Conservation (phyloP, 1,140 invertebrate genomes). For the Drosophila albomicans region DNA sequence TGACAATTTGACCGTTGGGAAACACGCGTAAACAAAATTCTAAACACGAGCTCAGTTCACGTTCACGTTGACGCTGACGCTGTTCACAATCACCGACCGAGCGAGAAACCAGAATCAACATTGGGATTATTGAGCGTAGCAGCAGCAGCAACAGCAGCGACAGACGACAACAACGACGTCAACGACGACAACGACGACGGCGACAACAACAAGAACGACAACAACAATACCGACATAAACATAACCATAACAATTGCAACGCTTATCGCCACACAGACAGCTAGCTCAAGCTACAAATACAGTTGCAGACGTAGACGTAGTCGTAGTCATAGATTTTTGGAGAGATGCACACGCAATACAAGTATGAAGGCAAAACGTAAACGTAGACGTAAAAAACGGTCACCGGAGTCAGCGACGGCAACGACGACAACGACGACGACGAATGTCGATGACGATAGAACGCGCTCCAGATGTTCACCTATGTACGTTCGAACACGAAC, state of each 20-base stretch:
- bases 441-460: constrained; percentile 19
- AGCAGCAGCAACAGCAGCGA: constrained; percentile 35
- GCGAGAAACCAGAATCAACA: constrained; percentile 65
- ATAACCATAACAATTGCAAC: constrained; percentile 61
- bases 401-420: constrained; percentile 25
- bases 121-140: constrained; percentile 61
- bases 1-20: constrained; percentile 38
- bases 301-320: constrained; percentile 25
- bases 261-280: constrained; percentile 44
- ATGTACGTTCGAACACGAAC: constrained; percentile 79
- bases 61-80: constrained; percentile 25
- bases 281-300: constrained; percentile 24
- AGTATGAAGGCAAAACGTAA: constrained; percentile 41
- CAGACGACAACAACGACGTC: constrained; percentile 43
- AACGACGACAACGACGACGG: constrained; percentile 34
- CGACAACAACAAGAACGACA: constrained; percentile 32
- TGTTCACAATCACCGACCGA: constrained; percentile 52
- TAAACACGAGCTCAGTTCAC: constrained; percentile 54
- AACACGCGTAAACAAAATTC: constrained; percentile 42
- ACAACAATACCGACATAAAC: constrained; percentile 51
- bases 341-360: constrained; percentile 41
- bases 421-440: constrained; percentile 36
- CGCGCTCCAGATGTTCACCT: constrained; percentile 75
- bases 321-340: constrained; percentile 4
- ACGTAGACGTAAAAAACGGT: constrained; percentile 36